Evolutionary conservation across 1,140 invertebrate genomes (phyloP).

Genomic region (Bombyx mandarina): DNA sequence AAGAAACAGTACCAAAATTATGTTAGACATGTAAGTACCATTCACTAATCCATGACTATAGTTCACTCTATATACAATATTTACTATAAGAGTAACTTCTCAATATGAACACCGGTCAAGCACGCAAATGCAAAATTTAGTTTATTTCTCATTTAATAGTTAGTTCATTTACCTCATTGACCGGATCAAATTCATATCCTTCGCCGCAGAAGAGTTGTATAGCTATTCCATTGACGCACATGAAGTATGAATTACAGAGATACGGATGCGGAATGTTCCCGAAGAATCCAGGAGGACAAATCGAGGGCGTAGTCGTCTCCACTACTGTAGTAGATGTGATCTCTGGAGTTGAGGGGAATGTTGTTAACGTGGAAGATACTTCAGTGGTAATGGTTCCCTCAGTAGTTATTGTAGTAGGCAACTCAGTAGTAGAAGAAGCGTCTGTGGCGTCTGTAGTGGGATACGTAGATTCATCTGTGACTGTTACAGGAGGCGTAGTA

Average conservation of each 20-base stretch:
- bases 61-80: too few species aligned
- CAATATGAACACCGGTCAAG: too few species aligned
- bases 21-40: too few species aligned
- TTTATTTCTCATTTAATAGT: background rate
- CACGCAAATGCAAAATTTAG: background rate
- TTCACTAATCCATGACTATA: too few species aligned
- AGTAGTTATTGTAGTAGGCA: constrained; percentile 1
- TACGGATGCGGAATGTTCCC: constrained; percentile 18
- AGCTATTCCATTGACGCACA: constrained; percentile 5
- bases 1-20: too few species aligned
- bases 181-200: constrained; percentile 4
- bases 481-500: background rate
- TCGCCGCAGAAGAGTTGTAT: constrained; percentile 4
- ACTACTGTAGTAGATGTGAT: background rate
- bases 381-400: background rate
- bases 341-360: constrained; percentile 1
- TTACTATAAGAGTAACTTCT: too few species aligned
- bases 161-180: background rate
- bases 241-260: constrained; percentile 15
- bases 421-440: constrained; percentile 1
- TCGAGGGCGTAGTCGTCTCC: background rate
- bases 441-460: background rate
- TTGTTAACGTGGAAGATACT: background rate
- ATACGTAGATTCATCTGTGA: background rate
- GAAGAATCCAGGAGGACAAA: constrained; percentile 8